Evolutionary conservation across 2,888 invertebrate species (phyloP).

Genomic region (Apamea sordens): DNA sequence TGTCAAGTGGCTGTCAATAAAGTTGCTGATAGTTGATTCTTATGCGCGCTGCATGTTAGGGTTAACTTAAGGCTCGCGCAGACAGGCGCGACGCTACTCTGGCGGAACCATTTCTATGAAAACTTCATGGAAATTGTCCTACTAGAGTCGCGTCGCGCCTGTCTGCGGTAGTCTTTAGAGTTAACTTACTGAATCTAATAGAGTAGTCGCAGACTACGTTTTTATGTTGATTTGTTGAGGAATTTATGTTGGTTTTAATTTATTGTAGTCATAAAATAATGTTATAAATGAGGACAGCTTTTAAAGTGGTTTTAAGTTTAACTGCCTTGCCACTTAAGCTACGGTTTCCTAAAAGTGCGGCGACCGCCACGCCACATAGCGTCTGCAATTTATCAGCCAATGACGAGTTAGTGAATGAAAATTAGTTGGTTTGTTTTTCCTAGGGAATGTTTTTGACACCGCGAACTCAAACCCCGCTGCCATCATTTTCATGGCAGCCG

Average conservation of each 20-base stretch:
- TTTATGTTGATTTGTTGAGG: not conserved
- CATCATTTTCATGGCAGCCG: too few species aligned
- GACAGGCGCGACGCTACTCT: not conserved
- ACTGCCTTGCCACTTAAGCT: not conserved
- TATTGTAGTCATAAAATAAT: not conserved
- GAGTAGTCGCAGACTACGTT: not conserved
- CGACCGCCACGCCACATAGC: not conserved
- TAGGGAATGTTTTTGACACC: not conserved
- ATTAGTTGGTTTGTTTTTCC: not conserved
- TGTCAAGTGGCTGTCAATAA: constrained; percentile 32
- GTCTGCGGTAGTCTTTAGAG: not conserved
- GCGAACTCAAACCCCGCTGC: not conserved
- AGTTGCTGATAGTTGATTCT: constrained; percentile 16
- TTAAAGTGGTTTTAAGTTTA: not conserved
- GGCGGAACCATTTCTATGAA: not conserved
- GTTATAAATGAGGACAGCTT: not conserved
- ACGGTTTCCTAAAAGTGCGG: not conserved
- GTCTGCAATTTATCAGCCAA: not conserved
- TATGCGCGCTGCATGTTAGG: constrained; percentile 23
- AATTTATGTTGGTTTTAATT: not conserved
- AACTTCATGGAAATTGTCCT: not conserved
- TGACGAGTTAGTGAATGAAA: not conserved
- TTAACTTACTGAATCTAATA: constrained; percentile 6
- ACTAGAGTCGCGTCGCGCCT: not conserved
- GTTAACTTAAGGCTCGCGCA: constrained; percentile 2